Conservation (phyloP, 2,797 vertebrate species). For the Molothrus aeneus region DNA sequence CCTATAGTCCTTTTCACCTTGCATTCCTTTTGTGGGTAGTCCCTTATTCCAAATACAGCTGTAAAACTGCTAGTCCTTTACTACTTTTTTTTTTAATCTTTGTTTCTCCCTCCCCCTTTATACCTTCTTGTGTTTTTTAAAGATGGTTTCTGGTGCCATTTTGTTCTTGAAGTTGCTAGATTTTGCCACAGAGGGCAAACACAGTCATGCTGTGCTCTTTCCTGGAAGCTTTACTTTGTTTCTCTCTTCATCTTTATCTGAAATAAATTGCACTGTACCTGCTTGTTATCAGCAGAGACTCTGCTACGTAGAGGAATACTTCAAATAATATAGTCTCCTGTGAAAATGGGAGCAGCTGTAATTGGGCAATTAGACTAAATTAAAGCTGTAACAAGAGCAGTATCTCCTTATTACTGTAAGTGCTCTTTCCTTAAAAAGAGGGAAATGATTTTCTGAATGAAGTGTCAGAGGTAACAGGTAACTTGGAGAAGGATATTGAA, state of each 20-base stretch:
- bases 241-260: not conserved
- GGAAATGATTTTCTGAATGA: not conserved
- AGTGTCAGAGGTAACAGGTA: not conserved
- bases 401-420: not conserved
- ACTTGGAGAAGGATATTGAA: not conserved
- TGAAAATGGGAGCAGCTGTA: not conserved
- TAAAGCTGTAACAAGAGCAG: not conserved
- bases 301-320: not conserved
- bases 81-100: too few species aligned
- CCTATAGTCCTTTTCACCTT: not conserved
- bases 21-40: not conserved
- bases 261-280: not conserved
- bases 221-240: not conserved
- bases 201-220: not conserved
- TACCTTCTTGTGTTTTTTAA: not conserved
- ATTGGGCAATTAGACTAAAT: not conserved
- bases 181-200: constrained; percentile 19
- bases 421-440: not conserved
- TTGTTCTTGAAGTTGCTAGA: not conserved
- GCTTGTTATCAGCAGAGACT: not conserved
- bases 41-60: not conserved
- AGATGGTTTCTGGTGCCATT: not conserved
- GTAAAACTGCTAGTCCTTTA: not conserved
- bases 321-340: not conserved
- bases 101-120: accelerated